phyloP scores from a whole-genome alignment of 2,113 vertebrate species.

The Urocolius indicus region DNA sequence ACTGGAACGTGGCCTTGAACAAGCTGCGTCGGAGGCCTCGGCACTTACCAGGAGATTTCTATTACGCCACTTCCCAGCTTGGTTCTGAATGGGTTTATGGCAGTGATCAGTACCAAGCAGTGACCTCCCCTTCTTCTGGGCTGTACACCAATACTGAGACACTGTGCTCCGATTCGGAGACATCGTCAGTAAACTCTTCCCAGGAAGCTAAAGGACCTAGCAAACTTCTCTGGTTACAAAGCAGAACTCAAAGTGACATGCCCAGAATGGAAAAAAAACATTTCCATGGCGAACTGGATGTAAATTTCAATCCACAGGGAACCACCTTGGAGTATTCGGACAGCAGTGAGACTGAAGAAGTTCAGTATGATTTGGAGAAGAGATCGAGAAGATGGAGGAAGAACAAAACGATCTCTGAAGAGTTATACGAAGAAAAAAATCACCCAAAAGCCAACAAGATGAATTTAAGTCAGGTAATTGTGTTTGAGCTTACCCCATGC shows the following conservation, averaged over 20 bases:
- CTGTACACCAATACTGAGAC: constrained; percentile 88
- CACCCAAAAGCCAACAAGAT: constrained; percentile 2
- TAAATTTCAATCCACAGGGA: constrained; percentile 92
- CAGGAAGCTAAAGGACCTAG: constrained; percentile 68
- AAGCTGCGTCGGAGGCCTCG: constrained; percentile 65
- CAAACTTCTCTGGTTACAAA: constrained; percentile 73
- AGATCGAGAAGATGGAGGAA: constrained; percentile 84
- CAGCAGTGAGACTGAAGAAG: constrained; percentile 90
- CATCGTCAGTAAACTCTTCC: constrained; percentile 81
- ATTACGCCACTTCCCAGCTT: constrained; percentile 79
- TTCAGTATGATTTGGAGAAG: constrained; percentile 72
- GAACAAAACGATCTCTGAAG: constrained; percentile 76
- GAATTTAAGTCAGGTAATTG: constrained; percentile 75
- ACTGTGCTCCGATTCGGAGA: constrained; percentile 89
- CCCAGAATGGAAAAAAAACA: constrained; percentile 57
- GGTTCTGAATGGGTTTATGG: constrained; percentile 81
- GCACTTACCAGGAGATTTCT: constrained; percentile 79
- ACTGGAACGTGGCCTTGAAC: constrained; percentile 79
- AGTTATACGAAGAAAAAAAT: constrained; percentile 62
- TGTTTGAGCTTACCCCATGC: neutral
- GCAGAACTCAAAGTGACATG: constrained; percentile 71
- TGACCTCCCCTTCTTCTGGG: constrained; percentile 84
- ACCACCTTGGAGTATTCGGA: constrained; percentile 77
- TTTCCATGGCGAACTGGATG: constrained; percentile 81
- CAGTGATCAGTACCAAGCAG: constrained; percentile 69